Evolutionary conservation across 2,797 vertebrate species (phyloP).

Genomic region (Chanos chanos): DNA sequence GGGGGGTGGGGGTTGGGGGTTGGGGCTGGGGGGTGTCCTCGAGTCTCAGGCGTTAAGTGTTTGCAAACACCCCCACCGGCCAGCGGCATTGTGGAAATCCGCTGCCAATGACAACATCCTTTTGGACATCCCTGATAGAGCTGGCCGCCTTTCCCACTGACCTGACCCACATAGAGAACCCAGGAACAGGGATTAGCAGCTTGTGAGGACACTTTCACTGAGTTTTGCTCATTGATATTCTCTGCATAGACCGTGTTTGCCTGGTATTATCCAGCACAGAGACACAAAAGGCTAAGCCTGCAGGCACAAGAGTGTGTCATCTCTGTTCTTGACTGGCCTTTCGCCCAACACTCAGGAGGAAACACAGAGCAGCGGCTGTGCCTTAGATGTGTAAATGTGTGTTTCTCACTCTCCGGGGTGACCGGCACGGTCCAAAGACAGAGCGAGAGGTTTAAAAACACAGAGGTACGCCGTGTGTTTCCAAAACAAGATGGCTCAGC

Average conservation of each 20-base stretch:
- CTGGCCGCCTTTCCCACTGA: constrained; percentile 11
- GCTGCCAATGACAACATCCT: constrained; percentile 30
- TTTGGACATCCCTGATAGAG: constrained; percentile 18
- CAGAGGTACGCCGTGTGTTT: too few species aligned
- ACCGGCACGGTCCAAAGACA: too few species aligned
- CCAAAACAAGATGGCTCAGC: too few species aligned
- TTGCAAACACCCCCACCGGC: constrained; percentile 17
- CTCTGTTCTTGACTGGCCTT: not conserved
- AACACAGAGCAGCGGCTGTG: not conserved
- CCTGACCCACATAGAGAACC: constrained; percentile 24
- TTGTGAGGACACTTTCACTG: constrained; percentile 9
- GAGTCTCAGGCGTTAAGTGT: constrained; percentile 2
- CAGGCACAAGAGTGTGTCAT: not conserved
- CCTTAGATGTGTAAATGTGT: not conserved
- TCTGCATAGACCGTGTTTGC: constrained; percentile 14
- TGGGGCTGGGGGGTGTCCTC: too few species aligned
- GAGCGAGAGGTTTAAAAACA: too few species aligned
- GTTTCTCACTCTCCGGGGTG: not conserved
- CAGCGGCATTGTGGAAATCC: not conserved
- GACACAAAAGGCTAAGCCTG: constrained; percentile 21
- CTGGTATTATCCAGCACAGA: constrained; percentile 7
- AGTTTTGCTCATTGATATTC: constrained; percentile 17
- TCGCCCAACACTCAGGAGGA: not conserved
- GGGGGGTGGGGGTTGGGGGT: not conserved
- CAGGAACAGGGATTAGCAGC: constrained; percentile 26